These are phyloP conservation scores for Malurus alboscapulatus DNA, from an alignment of 2,113 vertebrate species.

Conservation along the genomic window DNA sequence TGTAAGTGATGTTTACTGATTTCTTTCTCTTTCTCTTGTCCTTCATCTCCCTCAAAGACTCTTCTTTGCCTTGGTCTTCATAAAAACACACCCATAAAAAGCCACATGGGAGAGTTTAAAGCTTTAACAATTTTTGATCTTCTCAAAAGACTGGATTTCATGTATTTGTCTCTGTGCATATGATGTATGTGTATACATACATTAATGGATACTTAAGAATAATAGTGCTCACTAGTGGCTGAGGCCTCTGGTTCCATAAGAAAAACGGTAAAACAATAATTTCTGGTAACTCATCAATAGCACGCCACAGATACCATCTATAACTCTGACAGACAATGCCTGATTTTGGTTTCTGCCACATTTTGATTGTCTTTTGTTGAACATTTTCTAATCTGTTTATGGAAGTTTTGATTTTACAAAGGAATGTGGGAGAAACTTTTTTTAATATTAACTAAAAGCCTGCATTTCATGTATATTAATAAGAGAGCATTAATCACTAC, in stretches of 20 bases:
- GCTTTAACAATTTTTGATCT: not conserved
- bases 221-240: not conserved
- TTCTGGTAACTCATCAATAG: not conserved
- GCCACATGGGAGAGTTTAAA: not conserved
- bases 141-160: not conserved
- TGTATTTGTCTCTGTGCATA: not conserved
- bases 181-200: not conserved
- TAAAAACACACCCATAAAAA: not conserved
- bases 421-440: not conserved
- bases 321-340: not conserved
- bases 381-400: not conserved
- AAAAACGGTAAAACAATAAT: not conserved
- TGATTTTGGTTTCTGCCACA: not conserved
- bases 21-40: constrained; percentile 5
- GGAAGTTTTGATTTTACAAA: not conserved
- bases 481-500: not conserved
- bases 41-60: not conserved
- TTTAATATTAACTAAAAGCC: not conserved
- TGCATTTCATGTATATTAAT: not conserved
- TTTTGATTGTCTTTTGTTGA: not conserved
- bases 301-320: not conserved
- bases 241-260: not conserved
- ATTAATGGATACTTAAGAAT: not conserved
- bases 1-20: constrained; percentile 1
- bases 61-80: not conserved